Conservation (phyloP, 2,113 vertebrate species). For the Platanista minor region DNA sequence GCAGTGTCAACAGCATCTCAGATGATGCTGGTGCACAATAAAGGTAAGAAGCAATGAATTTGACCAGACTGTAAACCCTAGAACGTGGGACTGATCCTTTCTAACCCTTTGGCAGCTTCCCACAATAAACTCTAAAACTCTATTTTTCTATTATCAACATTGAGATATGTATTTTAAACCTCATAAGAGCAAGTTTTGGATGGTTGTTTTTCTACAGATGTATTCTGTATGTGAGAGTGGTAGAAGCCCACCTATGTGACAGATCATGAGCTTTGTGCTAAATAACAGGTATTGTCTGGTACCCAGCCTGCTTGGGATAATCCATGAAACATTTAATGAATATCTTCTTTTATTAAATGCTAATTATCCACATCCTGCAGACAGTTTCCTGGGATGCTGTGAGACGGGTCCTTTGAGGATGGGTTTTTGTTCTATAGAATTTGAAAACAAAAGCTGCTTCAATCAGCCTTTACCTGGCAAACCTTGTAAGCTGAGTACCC, state of each 20-base stretch:
- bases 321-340: slow-evolving; percentile 11
- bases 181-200: background rate
- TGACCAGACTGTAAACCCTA: background rate
- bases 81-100: background rate
- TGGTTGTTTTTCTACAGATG: background rate
- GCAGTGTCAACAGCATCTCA: background rate
- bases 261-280: background rate
- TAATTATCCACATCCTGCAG: slow-evolving; percentile 11
- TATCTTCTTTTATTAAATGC: slow-evolving; percentile 29
- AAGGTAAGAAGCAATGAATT: background rate
- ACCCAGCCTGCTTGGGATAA: background rate
- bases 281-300: background rate
- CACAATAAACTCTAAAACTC: background rate
- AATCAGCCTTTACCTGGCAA: slow-evolving; percentile 70
- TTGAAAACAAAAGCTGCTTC: slow-evolving; percentile 80
- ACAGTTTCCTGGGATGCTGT: slow-evolving; percentile 16
- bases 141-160: background rate
- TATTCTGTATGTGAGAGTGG: background rate
- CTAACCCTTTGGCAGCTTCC: background rate
- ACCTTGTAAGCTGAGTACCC: slow-evolving; percentile 83
- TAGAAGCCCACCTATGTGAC: background rate
- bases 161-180: background rate
- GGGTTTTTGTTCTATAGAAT: slow-evolving; percentile 68
- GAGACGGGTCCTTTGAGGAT: slow-evolving; percentile 29
- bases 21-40: background rate